Percentiles rank a stretch among this genome's conserved stretches.
Conservation (phyloP, 2,113 vertebrate species). For the Anguilla japonica region DNA sequence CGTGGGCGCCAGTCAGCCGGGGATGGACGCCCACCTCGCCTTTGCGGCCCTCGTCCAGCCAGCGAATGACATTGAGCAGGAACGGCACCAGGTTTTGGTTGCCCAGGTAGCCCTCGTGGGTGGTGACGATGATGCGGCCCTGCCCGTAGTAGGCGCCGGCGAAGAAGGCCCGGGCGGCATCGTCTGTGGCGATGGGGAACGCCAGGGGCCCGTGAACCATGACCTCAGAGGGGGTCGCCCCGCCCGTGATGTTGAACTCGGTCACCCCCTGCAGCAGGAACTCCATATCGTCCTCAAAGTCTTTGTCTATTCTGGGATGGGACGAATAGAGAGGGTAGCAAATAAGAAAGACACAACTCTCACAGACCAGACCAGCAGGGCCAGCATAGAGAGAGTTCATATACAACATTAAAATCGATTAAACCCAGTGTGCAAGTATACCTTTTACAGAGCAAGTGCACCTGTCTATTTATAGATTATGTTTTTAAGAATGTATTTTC, state of each 20-base stretch:
- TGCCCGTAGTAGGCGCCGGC: conserved; percentile 71
- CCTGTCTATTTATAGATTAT: too few relatives aligned
- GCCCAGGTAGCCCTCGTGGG: conserved; percentile 62
- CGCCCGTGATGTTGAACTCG: conserved; percentile 59
- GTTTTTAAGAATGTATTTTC: too few relatives aligned
- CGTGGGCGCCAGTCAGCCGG: not conserved
- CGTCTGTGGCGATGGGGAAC: conserved; percentile 64
- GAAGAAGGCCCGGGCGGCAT: conserved; percentile 52
- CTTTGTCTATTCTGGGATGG: conserved; percentile 55
- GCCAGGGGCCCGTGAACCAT: conserved; percentile 68
- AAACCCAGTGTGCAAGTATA: too few relatives aligned
- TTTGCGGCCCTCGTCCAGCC: conserved; percentile 66
- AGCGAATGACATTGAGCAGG: conserved; percentile 64
- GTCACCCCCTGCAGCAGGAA: conserved; percentile 62
- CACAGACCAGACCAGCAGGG: not conserved
- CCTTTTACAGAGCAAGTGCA: too few relatives aligned
- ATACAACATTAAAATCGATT: too few relatives aligned
- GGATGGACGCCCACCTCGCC: conserved; percentile 51
- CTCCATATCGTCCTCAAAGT: conserved; percentile 67
- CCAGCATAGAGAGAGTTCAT: too few relatives aligned
- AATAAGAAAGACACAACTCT: not conserved
- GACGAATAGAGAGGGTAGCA: not conserved
- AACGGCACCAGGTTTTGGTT: conserved; percentile 52
- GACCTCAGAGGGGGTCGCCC: conserved; percentile 54
- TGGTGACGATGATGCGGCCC: conserved; percentile 63